Evolutionary conservation across 2,113 vertebrate genomes (phyloP).

Genomic region (Tricholaema leucomelas): DNA sequence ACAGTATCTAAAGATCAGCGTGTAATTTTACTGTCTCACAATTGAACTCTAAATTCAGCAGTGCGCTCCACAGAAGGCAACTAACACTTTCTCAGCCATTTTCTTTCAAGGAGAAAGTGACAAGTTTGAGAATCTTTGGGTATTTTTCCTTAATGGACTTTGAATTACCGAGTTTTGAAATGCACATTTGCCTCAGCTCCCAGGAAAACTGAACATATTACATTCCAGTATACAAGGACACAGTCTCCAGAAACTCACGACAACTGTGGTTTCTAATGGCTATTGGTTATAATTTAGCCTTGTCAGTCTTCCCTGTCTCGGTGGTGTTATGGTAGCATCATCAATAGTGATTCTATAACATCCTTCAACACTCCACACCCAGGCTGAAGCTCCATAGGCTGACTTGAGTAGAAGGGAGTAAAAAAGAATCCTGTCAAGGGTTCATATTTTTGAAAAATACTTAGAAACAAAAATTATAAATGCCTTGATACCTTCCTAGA

Average conservation of each 20-base stretch:
- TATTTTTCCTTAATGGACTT: not conserved
- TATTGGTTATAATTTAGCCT: not conserved
- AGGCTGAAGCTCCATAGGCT: not conserved
- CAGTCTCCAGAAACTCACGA: not conserved
- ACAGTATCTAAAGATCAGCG: not conserved
- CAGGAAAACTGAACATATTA: not conserved
- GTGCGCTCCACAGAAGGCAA: not conserved
- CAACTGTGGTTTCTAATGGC: not conserved
- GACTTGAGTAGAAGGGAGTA: not conserved
- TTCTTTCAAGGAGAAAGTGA: not conserved
- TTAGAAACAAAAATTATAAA: not conserved
- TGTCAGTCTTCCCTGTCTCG: not conserved
- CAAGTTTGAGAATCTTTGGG: not conserved
- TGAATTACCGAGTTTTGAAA: not conserved
- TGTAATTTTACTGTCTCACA: not conserved
- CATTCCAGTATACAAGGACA: accelerated
- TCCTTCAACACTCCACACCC: not conserved
- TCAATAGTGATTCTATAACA: not conserved
- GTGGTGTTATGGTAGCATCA: accelerated
- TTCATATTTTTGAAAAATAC: not conserved
- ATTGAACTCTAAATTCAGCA: not conserved
- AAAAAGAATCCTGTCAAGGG: not conserved
- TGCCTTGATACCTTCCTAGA: not conserved
- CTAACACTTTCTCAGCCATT: not conserved
- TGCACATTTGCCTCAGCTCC: not conserved